Conservation (phyloP, 2,797 vertebrate genomes). For the Cephalopachus bancanus region DNA sequence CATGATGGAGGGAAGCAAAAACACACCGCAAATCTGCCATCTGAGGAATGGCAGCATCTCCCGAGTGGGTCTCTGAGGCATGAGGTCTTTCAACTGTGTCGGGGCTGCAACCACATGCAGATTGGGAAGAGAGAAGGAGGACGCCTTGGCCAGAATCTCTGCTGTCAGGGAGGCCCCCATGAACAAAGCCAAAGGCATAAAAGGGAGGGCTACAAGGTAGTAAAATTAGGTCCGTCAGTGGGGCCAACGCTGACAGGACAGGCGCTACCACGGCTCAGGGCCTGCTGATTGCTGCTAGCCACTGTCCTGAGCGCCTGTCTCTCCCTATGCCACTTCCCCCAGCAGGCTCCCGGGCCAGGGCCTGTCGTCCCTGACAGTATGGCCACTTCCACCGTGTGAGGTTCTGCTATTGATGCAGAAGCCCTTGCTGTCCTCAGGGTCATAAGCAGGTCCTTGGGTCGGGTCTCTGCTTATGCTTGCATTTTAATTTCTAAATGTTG, state of each 20-base stretch:
- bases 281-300: too few species aligned
- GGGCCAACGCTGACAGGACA: rapidly evolving
- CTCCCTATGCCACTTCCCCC: background rate
- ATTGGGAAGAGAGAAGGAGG: background rate
- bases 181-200: background rate
- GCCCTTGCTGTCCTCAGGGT: background rate
- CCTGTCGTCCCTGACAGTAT: rapidly evolving
- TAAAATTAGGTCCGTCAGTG: rapidly evolving
- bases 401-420: background rate
- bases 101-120: background rate
- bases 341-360: background rate
- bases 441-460: too few species aligned
- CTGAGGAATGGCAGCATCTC: background rate
- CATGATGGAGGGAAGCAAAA: background rate
- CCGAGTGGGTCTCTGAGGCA: background rate
- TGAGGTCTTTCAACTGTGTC: background rate
- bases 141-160: background rate
- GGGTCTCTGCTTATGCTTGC: background rate
- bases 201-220: background rate
- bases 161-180: background rate
- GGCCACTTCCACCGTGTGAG: background rate
- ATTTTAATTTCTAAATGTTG: background rate
- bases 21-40: background rate
- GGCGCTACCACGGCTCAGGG: background rate
- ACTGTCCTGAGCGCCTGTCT: background rate